A percentile compares a stretch with the other conserved stretches of the same genome.
These are phyloP conservation scores for Apodemus agrarius DNA, from an alignment of 2,797 vertebrate genomes.

Conservation along the genomic window DNA sequence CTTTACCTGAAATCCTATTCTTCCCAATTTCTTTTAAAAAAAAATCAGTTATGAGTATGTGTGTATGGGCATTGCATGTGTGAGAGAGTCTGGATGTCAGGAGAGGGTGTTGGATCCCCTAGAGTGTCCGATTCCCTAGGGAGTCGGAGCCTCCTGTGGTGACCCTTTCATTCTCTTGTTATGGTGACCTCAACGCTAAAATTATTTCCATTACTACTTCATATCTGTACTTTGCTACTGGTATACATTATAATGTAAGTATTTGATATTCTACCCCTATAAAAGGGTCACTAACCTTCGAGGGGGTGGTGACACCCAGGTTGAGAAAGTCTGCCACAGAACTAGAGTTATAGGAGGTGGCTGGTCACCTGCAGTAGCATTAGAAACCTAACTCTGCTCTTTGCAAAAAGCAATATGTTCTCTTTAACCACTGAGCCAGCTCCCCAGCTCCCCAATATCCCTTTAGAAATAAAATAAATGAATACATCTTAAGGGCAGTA, in stretches of 20 bases:
- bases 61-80: not conserved
- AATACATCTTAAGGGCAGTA: not conserved
- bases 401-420: not conserved
- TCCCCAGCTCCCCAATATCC: not conserved
- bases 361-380: not conserved
- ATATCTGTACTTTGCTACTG: not conserved
- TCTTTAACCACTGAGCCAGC: not conserved
- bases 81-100: not conserved
- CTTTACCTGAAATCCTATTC: not conserved
- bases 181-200: not conserved
- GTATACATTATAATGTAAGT: not conserved
- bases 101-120: not conserved
- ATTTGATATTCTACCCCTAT: not conserved
- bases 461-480: constrained; percentile 35
- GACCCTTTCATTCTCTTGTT: not conserved
- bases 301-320: too few species aligned
- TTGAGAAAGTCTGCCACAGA: not conserved
- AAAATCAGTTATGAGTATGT: not conserved
- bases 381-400: not conserved
- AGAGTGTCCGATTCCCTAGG: too few species aligned
- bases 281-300: not conserved
- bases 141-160: too few species aligned
- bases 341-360: not conserved
- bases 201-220: not conserved
- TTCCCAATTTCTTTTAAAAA: not conserved